A percentile compares a stretch with the other conserved stretches of the same genome.
Evolutionary conservation across 30 jellyfish, hydroid and myxozoan genomes (phyloP).

Genomic region (Hydra vulgaris): DNA sequence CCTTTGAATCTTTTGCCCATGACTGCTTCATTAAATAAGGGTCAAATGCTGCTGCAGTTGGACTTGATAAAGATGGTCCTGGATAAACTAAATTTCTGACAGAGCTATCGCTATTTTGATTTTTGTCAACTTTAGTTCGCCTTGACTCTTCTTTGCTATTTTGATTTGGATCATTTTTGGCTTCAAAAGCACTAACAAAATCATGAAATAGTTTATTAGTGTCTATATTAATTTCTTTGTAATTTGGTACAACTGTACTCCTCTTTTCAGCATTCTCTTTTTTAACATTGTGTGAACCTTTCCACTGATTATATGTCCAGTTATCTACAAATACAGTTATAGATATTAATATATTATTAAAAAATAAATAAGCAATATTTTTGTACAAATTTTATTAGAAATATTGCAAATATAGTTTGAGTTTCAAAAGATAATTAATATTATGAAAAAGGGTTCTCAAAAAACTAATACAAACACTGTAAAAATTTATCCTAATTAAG

Average conservation of each 20-base stretch:
- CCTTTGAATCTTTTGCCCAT: constrained; percentile 29
- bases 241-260: constrained; percentile 9
- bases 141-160: constrained; percentile 1
- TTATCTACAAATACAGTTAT: constrained; percentile 3
- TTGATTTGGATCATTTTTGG: neutral
- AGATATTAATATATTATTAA: no score
- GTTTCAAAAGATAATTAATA: no score
- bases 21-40: constrained; percentile 30
- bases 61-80: constrained; percentile 38
- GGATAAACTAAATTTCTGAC: constrained; percentile 34
- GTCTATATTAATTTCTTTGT: constrained; percentile 24
- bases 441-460: no score
- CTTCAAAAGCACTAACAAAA: constrained; percentile 15
- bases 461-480: no score
- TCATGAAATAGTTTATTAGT: constrained; percentile 24
- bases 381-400: no score
- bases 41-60: constrained; percentile 40
- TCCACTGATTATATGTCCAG: constrained; percentile 29
- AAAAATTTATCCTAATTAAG: no score
- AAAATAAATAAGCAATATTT: no score
- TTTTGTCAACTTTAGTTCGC: constrained; percentile 2
- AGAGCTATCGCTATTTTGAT: neutral
- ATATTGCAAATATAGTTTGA: no score
- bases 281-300: neutral
- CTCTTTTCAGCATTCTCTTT: constrained; percentile 6